Conservation (phyloP, 2,888 invertebrate genomes). For the Polyommatus icarus region DNA sequence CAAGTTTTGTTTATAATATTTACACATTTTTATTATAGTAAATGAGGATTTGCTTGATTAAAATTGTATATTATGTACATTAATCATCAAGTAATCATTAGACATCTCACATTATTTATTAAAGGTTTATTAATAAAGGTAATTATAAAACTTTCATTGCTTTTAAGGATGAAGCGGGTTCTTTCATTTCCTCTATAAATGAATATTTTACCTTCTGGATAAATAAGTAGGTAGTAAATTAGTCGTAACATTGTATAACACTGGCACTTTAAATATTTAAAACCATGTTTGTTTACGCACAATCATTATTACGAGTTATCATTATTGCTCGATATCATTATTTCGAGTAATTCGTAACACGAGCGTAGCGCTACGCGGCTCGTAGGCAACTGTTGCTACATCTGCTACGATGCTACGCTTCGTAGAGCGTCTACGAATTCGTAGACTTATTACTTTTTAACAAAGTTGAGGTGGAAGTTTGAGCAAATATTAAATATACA, state of each 20-base stretch:
- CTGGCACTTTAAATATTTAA: not conserved
- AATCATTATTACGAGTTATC: constrained; percentile 13
- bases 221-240: constrained; percentile 51
- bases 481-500: constrained; percentile 14
- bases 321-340: constrained; percentile 24
- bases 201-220: constrained; percentile 55
- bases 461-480: not conserved
- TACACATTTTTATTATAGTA: not conserved
- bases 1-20: not conserved
- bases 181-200: not conserved
- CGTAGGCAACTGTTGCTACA: constrained; percentile 73
- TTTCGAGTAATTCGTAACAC: constrained; percentile 40
- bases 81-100: too few species aligned
- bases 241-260: constrained; percentile 52
- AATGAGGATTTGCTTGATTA: not conserved
- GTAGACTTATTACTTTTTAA: constrained; percentile 14
- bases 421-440: constrained; percentile 34
- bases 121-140: not conserved
- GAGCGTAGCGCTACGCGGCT: constrained; percentile 62
- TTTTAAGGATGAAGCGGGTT: not conserved
- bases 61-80: too few species aligned
- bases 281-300: not conserved
- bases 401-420: constrained; percentile 41
- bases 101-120: not conserved
- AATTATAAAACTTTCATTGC: not conserved